Percentiles rank a stretch among this genome's conserved stretches.
Evolutionary conservation across 2,797 vertebrate genomes (phyloP).

Genomic region (Neosilurus mollespiculum): DNA sequence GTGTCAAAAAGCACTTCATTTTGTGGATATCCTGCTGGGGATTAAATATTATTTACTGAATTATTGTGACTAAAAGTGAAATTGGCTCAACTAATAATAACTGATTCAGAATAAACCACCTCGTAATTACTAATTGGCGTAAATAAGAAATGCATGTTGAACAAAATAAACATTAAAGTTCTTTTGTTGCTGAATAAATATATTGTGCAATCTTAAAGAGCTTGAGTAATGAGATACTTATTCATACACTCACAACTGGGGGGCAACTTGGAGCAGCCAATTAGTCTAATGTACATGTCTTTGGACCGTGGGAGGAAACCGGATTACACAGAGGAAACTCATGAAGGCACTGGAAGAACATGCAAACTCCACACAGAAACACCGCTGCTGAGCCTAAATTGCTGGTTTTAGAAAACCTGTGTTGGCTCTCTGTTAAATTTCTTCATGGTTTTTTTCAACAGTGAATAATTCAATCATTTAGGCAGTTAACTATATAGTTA

Average conservation of each 20-base stretch:
- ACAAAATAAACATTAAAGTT: not conserved
- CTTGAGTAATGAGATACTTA: not conserved
- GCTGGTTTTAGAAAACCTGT: not conserved
- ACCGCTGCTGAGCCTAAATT: not conserved
- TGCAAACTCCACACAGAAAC: no score
- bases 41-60: not conserved
- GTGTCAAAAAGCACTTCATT: not conserved
- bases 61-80: not conserved
- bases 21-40: not conserved
- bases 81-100: not conserved
- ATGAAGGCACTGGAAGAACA: no score
- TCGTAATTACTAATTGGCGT: not conserved
- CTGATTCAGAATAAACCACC: not conserved
- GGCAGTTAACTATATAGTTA: not conserved
- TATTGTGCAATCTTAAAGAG: not conserved
- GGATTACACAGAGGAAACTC: no score
- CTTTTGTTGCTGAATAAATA: not conserved
- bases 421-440: not conserved
- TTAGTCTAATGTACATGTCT: no score
- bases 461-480: not conserved
- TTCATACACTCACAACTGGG: no score
- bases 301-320: no score
- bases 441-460: not conserved
- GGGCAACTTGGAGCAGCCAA: no score
- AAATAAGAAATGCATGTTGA: not conserved